Evolutionary conservation across 2,797 vertebrate species (phyloP).

Genomic region (Astyanax mexicanus): DNA sequence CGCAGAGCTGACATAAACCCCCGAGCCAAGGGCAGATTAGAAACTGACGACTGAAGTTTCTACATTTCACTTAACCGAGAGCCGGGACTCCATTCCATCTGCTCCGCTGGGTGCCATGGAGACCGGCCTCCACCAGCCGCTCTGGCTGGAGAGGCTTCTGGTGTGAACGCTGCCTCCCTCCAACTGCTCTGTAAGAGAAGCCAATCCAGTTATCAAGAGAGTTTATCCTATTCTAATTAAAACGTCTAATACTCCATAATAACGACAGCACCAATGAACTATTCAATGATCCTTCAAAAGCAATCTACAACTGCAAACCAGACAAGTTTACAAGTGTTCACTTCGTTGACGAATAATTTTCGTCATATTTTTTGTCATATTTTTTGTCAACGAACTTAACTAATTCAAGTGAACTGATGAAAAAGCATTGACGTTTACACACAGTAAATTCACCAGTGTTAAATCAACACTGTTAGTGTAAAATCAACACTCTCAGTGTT

Average conservation of each 20-base stretch:
- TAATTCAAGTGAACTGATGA: no score
- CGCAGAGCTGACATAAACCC: slow-evolving; percentile 39
- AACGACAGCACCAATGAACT: slow-evolving; percentile 6
- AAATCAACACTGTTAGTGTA: no score
- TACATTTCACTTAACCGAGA: slow-evolving; percentile 49
- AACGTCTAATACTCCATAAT: slow-evolving; percentile 24
- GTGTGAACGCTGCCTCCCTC: slow-evolving; percentile 55
- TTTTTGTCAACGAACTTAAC: no score
- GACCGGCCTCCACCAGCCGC: slow-evolving; percentile 43
- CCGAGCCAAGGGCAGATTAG: slow-evolving; percentile 50
- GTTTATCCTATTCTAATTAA: slow-evolving; percentile 42
- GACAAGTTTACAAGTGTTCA: no score
- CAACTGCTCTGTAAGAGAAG: slow-evolving; percentile 51
- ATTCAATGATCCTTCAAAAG: background rate
- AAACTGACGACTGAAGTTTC: slow-evolving; percentile 54
- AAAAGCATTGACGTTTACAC: no score
- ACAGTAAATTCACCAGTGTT: no score
- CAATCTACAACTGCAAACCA: background rate
- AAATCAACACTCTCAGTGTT: no score
- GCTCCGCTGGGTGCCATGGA: slow-evolving; percentile 55
- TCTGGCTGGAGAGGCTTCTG: slow-evolving; percentile 44
- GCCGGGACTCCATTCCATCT: slow-evolving; percentile 54
- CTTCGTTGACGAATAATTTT: no score
- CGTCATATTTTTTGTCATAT: no score
- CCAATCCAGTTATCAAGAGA: slow-evolving; percentile 48